A percentile compares a stretch with the other conserved stretches of the same genome.
Evolutionary conservation across 2,797 vertebrate species (phyloP).

Genomic region (Spinus olivaceus): DNA sequence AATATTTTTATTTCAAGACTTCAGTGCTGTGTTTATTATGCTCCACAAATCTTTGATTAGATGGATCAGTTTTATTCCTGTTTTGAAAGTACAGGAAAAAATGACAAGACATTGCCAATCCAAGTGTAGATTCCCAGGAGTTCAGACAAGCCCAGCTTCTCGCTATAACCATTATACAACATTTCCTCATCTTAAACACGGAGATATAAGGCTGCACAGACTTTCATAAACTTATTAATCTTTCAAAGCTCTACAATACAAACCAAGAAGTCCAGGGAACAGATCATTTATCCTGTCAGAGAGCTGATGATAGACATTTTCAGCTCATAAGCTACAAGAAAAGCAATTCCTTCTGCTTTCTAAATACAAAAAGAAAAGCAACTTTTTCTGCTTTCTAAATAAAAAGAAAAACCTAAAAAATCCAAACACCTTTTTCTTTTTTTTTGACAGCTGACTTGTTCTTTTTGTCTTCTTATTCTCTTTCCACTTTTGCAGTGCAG

Average conservation of each 20-base stretch:
- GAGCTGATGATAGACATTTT: not conserved
- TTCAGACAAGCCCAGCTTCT: not conserved
- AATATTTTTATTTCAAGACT: slow-evolving; percentile 15
- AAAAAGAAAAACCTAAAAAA: not conserved
- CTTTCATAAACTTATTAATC: slow-evolving; percentile 10
- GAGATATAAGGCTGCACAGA: not conserved
- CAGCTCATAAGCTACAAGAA: not conserved
- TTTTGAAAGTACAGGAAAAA: not conserved
- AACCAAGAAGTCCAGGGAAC: not conserved
- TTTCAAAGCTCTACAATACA: not conserved
- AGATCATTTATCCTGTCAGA: not conserved
- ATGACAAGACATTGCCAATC: not conserved
- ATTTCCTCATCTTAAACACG: not conserved
- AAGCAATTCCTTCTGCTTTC: not conserved
- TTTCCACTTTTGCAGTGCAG: not conserved
- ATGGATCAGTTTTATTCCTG: not conserved
- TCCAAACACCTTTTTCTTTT: not conserved
- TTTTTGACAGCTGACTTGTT: not conserved
- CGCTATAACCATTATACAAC: not conserved
- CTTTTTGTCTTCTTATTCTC: not conserved
- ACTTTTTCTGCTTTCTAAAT: not conserved
- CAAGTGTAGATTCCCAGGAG: not conserved
- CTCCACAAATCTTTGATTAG: not conserved
- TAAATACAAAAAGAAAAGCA: not conserved
- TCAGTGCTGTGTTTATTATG: not conserved